Evolutionary conservation across 2,888 invertebrate genomes (phyloP).

Genomic region (Oithona nana): DNA sequence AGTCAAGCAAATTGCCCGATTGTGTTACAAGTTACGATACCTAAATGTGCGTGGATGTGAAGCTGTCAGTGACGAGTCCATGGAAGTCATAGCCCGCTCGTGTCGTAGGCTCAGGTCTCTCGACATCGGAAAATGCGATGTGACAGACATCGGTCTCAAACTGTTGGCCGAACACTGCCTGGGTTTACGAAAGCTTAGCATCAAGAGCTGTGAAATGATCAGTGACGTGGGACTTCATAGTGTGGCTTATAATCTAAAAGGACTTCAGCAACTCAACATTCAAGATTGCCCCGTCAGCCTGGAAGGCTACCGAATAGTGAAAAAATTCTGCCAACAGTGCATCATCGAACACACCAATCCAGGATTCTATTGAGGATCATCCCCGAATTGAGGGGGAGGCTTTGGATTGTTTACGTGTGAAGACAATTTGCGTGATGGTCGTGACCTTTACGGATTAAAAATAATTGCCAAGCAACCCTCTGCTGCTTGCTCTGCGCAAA

Average conservation of each 20-base stretch:
- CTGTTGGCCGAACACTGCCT: slow-evolving; percentile 73
- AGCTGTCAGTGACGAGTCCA: slow-evolving; percentile 77
- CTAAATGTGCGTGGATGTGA: slow-evolving; percentile 80
- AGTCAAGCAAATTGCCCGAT: slow-evolving; percentile 59
- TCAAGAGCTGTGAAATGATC: slow-evolving; percentile 74
- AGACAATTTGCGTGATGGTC: not conserved
- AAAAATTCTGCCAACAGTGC: slow-evolving; percentile 75
- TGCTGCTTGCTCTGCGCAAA: too few species aligned
- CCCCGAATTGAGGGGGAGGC: too few species aligned
- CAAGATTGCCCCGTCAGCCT: slow-evolving; percentile 78
- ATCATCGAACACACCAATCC: slow-evolving; percentile 89
- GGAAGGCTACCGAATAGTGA: slow-evolving; percentile 72
- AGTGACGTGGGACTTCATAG: slow-evolving; percentile 73
- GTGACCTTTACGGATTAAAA: not conserved
- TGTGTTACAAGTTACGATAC: slow-evolving; percentile 59
- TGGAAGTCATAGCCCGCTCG: slow-evolving; percentile 61
- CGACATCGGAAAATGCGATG: slow-evolving; percentile 81
- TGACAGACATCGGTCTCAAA: slow-evolving; percentile 68
- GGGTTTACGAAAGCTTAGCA: slow-evolving; percentile 67
- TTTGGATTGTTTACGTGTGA: too few species aligned
- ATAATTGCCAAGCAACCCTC: too few species aligned
- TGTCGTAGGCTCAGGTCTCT: slow-evolving; percentile 67
- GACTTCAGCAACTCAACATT: slow-evolving; percentile 73
- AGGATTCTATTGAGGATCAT: slow-evolving; percentile 51
- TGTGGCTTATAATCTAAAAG: slow-evolving; percentile 71